Conservation (phyloP, 2,888 invertebrate genomes). For the Aporophyla nigra region DNA sequence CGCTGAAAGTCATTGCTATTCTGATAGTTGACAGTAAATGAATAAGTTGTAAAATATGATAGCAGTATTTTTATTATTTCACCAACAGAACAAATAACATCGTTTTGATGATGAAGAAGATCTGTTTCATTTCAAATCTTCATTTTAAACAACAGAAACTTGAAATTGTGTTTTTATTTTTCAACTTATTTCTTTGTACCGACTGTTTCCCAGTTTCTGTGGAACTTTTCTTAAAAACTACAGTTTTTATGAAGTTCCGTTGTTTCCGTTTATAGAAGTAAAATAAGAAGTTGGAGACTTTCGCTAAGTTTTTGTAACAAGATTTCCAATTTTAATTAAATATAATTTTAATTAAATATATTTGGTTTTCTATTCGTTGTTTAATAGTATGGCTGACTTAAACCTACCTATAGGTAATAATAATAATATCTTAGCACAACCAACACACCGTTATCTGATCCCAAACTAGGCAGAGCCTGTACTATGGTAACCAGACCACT, state of each 20-base stretch:
- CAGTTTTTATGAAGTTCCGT: slow-evolving; percentile 7
- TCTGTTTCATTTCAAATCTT: not conserved
- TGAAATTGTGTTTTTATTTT: slow-evolving; percentile 9
- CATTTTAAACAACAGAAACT: slow-evolving; percentile 6
- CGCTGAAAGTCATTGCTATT: not conserved
- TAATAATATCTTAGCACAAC: too few species aligned
- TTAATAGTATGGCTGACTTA: not conserved
- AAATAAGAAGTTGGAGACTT: not conserved
- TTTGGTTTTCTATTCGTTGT: not conserved
- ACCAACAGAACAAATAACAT: not conserved
- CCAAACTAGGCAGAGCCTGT: too few species aligned
- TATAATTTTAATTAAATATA: not conserved
- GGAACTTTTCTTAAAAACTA: slow-evolving; percentile 16
- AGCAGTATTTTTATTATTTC: not conserved
- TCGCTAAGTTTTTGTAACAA: not conserved
- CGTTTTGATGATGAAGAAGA: not conserved
- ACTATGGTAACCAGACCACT: too few species aligned
- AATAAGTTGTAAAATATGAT: too few species aligned
- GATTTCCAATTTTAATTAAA: not conserved
- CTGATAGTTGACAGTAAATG: not conserved
- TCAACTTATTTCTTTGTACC: not conserved
- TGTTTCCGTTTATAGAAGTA: not conserved
- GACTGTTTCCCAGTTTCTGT: slow-evolving; percentile 4
- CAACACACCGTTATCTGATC: too few species aligned
- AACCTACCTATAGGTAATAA: not conserved